phyloP scores from a whole-genome alignment of 2,113 vertebrate genomes.

The Bucco capensis region DNA sequence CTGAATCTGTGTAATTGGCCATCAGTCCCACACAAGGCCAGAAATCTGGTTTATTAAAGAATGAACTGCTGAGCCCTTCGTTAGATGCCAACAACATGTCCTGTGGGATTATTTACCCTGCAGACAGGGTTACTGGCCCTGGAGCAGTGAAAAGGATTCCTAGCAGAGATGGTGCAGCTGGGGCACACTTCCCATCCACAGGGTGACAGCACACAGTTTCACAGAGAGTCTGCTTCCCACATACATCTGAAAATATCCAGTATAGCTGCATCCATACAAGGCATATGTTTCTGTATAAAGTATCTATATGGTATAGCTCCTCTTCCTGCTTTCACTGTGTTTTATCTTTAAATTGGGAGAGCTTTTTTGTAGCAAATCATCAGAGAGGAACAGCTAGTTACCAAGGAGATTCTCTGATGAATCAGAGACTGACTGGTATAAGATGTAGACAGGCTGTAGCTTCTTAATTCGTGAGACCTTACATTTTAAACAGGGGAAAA shows the following conservation, averaged over 20 bases:
- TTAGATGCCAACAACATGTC: not conserved
- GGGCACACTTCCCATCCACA: not conserved
- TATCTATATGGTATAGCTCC: not conserved
- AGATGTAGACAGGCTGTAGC: conserved; percentile 52
- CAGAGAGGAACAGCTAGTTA: conserved; percentile 67
- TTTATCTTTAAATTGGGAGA: conserved; percentile 69
- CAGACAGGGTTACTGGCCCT: not conserved
- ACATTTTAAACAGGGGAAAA: not conserved
- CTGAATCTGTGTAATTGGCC: not conserved
- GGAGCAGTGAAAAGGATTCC: not conserved
- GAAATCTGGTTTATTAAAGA: not conserved
- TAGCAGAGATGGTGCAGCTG: not conserved
- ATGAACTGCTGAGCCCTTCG: not conserved
- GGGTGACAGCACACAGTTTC: not conserved
- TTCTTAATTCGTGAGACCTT: conserved; percentile 60
- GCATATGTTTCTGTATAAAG: not conserved
- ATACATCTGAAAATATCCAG: not conserved
- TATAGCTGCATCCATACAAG: not conserved
- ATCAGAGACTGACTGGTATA: conserved; percentile 63
- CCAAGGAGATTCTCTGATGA: conserved; percentile 68
- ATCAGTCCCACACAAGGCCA: not conserved
- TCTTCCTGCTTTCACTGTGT: conserved; percentile 11
- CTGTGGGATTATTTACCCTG: not conserved
- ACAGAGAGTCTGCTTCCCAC: not conserved
- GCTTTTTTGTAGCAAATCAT: conserved; percentile 64